Conservation (phyloP, 2,113 vertebrate genomes). For the Platysteira castanea region DNA sequence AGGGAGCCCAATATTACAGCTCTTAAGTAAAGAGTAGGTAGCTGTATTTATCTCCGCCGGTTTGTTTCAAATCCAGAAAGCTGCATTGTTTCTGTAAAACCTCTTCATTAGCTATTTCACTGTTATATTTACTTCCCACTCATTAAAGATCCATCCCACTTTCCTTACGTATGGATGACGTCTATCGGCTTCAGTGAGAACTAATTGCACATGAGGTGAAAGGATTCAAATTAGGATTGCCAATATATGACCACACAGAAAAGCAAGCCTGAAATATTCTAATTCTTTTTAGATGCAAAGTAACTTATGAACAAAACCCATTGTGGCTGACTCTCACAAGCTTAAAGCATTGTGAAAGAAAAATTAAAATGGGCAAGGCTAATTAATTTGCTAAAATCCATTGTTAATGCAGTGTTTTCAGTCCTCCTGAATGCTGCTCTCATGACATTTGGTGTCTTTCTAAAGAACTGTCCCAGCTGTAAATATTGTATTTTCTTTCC, state of each 20-base stretch:
- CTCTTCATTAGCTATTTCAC: slow-evolving; percentile 44
- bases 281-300: slow-evolving; percentile 58
- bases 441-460: slow-evolving; percentile 49
- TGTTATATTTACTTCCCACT: slow-evolving; percentile 35
- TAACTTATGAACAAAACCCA: slow-evolving; percentile 44
- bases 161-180: slow-evolving; percentile 24
- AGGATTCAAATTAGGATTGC: slow-evolving; percentile 41
- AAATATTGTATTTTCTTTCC: slow-evolving; percentile 15
- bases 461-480: slow-evolving; percentile 29
- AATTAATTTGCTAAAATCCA: slow-evolving; percentile 62
- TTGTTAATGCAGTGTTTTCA: slow-evolving; percentile 42
- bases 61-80: slow-evolving; percentile 5
- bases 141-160: slow-evolving; percentile 28
- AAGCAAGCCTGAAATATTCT: slow-evolving; percentile 52
- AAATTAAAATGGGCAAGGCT: slow-evolving; percentile 47
- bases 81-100: slow-evolving; percentile 5
- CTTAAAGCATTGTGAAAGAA: slow-evolving; percentile 42
- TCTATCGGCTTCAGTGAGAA: not conserved
- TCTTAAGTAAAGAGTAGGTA: slow-evolving; percentile 27
- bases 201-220: slow-evolving; percentile 32
- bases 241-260: slow-evolving; percentile 28
- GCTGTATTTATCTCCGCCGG: not conserved
- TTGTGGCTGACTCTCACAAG: slow-evolving; percentile 43
- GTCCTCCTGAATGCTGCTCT: slow-evolving; percentile 34
- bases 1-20: not conserved